Base-by-base conservation (phyloP, 2,888 invertebrate genomes). In the Cephus sareptanus region DNA sequence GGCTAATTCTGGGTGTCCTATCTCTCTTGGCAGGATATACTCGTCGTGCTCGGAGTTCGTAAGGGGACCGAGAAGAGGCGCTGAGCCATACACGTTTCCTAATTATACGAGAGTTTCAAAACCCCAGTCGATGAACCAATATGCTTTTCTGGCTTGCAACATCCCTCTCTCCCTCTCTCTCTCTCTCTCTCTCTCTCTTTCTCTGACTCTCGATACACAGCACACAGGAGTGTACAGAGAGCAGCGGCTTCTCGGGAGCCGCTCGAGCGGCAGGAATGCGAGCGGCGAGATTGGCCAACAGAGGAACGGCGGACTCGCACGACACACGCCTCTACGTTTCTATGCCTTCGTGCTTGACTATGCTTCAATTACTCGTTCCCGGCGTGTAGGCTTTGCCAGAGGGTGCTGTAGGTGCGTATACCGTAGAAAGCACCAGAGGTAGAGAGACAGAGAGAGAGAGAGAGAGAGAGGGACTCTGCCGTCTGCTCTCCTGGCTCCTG, bases 51-150 rank as follows among this genome's bases (percentile, higher is more conserved):
- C 31, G 71, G 31, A 71, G 31, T 71, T 56, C 56, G 30, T 34
- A 34, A 71, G 15, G 71, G 71, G 71, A 71, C 71, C 71, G 71
- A 31, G 31, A 34, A 71, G 33, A 71, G 33, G 71, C 15, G 71
- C 71, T 31, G 71, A 71, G 33, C 71, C 71, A 71, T 84, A 85
- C 88, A 85, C 88, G 85, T 90, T 90, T 89, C 89, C 88, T 90
- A 90, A 90, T 90, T 90, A 88, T 87, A 88, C 86, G 85, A 85
- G 83, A 82, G 86, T 90, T 90, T 90, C 90, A 90, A 90, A 90
- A 90, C 85, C 83, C 82, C 84, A 89, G 88, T 87, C 90, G 90
- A 91, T 90, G 90, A 91, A 90, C 90, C 90, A 90, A 91, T 90
- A 90, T 87, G 86, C 87, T 89, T 90, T 89, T 89, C 88, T 87